Evolutionary conservation across 1,140 invertebrate genomes (phyloP), one percentile per base, ranked within the genome.

Genomic region (Centruroides vittatus): DNA sequence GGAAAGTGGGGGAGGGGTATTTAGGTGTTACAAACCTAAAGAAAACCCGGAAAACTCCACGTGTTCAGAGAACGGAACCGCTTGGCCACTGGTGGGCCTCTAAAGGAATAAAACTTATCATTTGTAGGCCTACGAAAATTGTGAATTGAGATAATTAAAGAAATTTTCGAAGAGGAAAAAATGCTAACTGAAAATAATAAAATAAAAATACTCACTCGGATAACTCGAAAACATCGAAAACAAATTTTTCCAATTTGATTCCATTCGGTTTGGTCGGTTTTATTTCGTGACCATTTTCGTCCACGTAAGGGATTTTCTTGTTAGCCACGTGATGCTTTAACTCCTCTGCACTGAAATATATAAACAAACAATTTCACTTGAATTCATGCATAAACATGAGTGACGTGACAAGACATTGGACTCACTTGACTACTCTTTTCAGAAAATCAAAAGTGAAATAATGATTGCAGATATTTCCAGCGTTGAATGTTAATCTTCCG

Each of bases 231-330:
- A 98, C 93, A 77, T 99, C 97, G 73, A 99, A 99, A 3, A 99
- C 86, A 74, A 99, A 99, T 76, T 99, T 99, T 69, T 99, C 97
- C 73, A 98, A 88, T 79, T 99, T 99, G 64, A 99, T 93, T 34
- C 95, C 96, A 73, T 99, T 99, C 0, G 88, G 84, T 69, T 82
- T 80, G 0, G 81, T 80, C 0, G 96, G 94, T 59, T 82, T 86
- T 10, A 84, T 75, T 52, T 80, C 75, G 35, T 82, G 74, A 5
- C 91, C 90, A 58, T 83, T 77, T 0, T 79, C 76, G 73, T 93
- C 83, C 0, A 95, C 78, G 70, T 82, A 88, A 0, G 93, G 85
- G 67, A 99, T 98, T 75, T 98, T 98, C 76, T 99, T 99, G 68
- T 93, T 93, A 7, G 97, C 97, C 2, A 95, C 82, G 72, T 99